phyloP scores from a whole-genome alignment of 2,888 invertebrate species.

The Tryphoninae sp. region DNA sequence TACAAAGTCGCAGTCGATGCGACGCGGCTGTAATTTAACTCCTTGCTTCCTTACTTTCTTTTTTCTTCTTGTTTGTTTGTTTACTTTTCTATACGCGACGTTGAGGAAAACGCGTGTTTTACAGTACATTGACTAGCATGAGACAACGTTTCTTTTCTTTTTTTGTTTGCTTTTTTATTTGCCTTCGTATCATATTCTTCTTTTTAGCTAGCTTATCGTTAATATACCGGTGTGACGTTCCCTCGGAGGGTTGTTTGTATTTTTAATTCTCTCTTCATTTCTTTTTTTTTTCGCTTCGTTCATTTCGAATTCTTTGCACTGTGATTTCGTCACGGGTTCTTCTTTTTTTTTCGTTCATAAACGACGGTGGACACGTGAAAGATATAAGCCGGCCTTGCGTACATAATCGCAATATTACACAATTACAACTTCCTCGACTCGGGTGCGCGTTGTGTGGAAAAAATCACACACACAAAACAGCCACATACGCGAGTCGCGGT shows the following conservation, averaged over 20 bases:
- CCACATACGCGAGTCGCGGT: slow-evolving; percentile 25
- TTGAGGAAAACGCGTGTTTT: slow-evolving; percentile 54
- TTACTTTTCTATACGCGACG: slow-evolving; percentile 56
- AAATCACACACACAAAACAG: slow-evolving; percentile 19
- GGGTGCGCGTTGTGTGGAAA: not conserved
- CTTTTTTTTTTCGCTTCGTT: not conserved
- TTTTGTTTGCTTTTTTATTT: slow-evolving; percentile 29
- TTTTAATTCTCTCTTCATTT: slow-evolving; percentile 11
- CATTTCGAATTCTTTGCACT: not conserved
- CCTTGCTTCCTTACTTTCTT: not conserved
- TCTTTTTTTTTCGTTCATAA: not conserved
- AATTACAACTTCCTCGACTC: slow-evolving; percentile 18
- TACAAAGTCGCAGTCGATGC: slow-evolving; percentile 53
- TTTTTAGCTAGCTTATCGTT: slow-evolving; percentile 49
- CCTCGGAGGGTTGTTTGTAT: slow-evolving; percentile 35
- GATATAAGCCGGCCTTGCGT: slow-evolving; percentile 6
- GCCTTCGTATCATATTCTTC: slow-evolving; percentile 20
- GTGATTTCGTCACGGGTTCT: not conserved
- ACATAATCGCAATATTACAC: slow-evolving; percentile 16
- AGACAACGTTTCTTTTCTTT: slow-evolving; percentile 48
- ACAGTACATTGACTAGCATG: slow-evolving; percentile 62
- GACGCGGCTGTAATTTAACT: not conserved
- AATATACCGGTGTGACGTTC: slow-evolving; percentile 45
- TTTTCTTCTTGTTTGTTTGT: slow-evolving; percentile 20
- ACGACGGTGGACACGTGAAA: not conserved